These are phyloP conservation scores for Pipistrellus nathusii DNA, from an alignment of 2,797 vertebrate genomes.

Conservation along the genomic window DNA sequence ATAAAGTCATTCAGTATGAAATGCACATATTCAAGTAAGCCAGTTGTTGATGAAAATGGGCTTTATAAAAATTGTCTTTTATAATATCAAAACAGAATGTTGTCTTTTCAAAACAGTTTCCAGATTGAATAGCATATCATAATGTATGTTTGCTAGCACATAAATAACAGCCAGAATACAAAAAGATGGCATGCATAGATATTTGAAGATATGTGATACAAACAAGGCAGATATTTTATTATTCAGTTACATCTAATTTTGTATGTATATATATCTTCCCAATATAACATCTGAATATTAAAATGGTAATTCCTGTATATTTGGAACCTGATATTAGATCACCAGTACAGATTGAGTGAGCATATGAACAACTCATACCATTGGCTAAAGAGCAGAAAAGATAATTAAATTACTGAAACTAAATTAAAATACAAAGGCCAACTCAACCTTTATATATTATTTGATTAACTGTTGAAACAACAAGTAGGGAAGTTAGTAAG, in stretches of 20 bases:
- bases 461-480: conserved; percentile 24
- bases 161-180: conserved; percentile 67
- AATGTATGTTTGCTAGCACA: conserved; percentile 75
- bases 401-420: conserved; percentile 27
- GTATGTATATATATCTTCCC: background rate
- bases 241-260: background rate
- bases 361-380: conserved; percentile 21
- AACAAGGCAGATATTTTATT: conserved; percentile 41
- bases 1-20: conserved; percentile 75
- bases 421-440: conserved; percentile 24
- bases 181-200: conserved; percentile 48
- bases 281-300: background rate
- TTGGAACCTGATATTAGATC: conserved; percentile 27
- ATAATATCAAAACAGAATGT: conserved; percentile 71
- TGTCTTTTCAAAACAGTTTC: conserved; percentile 77
- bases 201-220: background rate
- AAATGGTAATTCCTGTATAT: conserved; percentile 12
- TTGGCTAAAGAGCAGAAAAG: conserved; percentile 52
- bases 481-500: background rate
- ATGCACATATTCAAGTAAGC: conserved; percentile 68
- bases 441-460: background rate
- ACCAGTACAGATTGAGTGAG: background rate
- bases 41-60: conserved; percentile 68
- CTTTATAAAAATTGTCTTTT: conserved; percentile 76
- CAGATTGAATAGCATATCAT: conserved; percentile 70